Conservation (phyloP, 23 tunicate species). For the Phallusia fumigata region DNA sequence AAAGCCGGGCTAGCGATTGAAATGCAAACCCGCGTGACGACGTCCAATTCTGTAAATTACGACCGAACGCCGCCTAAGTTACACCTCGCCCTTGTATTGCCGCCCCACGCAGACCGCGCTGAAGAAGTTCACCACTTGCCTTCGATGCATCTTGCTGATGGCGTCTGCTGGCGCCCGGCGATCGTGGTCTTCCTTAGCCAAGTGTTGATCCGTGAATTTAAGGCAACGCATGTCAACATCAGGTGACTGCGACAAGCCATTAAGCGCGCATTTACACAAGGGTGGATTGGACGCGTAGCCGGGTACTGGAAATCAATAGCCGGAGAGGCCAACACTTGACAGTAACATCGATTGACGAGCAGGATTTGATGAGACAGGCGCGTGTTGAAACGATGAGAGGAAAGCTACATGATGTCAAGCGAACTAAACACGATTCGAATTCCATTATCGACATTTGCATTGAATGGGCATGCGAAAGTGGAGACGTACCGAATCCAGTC, state of each 20-base stretch:
- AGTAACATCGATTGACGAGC: not conserved
- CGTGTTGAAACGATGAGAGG: too few relatives aligned
- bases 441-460: too few relatives aligned
- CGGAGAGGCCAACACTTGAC: not conserved
- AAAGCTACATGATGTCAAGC: too few relatives aligned
- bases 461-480: too few relatives aligned
- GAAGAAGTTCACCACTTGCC: not conserved
- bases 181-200: not conserved
- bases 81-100: not conserved
- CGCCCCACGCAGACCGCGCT: too few relatives aligned
- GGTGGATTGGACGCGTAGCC: not conserved
- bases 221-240: slow-evolving; percentile 4
- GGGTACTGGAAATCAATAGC: not conserved
- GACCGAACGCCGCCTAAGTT: not conserved
- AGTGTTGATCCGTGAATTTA: not conserved
- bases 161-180: not conserved
- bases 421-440: too few relatives aligned
- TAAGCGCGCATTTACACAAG: slow-evolving; percentile 2
- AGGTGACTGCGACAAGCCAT: not conserved
- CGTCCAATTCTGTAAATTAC: slow-evolving; percentile 3
- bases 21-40: slow-evolving; percentile 8
- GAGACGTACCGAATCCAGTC: too few relatives aligned
- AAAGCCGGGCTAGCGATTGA: not conserved
- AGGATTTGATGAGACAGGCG: too few relatives aligned
- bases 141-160: not conserved